Evolutionary conservation across 2,113 vertebrate species (phyloP).

Genomic region (Apodemus sylvaticus): DNA sequence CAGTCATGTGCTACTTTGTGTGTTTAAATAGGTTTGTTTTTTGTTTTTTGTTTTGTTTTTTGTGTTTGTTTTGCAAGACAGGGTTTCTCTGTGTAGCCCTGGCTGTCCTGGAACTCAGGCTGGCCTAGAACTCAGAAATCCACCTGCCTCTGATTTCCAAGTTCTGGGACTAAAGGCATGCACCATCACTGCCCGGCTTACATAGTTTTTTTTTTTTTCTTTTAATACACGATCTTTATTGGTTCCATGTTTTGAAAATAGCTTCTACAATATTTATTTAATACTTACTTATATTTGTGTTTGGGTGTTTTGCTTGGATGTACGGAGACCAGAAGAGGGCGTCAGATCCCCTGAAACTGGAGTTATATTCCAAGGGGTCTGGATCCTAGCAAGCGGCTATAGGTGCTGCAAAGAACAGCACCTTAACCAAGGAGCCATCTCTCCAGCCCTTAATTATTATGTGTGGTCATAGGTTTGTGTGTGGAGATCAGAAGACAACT

Average conservation of each 20-base stretch:
- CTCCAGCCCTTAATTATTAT: not conserved
- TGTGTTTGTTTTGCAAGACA: too few relatives aligned
- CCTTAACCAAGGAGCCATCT: not conserved
- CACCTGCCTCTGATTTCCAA: too few relatives aligned
- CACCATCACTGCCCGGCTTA: too few relatives aligned
- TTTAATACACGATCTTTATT: not conserved
- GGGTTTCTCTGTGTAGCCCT: too few relatives aligned
- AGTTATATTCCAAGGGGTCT: too few relatives aligned
- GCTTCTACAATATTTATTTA: not conserved
- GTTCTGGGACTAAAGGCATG: too few relatives aligned
- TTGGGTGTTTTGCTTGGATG: not conserved
- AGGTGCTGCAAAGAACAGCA: not conserved
- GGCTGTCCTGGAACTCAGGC: too few relatives aligned
- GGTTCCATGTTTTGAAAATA: not conserved
- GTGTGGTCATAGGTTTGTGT: not conserved
- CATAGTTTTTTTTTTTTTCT: too few relatives aligned
- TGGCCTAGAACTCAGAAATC: too few relatives aligned
- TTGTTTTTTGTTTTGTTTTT: too few relatives aligned
- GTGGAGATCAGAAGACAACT: not conserved
- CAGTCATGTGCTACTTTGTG: not conserved
- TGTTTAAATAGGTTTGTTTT: not conserved
- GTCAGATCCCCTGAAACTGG: not conserved
- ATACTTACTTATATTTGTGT: not conserved
- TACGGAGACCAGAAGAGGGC: not conserved
- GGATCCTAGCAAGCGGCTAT: too few relatives aligned